phyloP scores from a whole-genome alignment of 2,888 invertebrate species.

The Drosophila silvestris region DNA sequence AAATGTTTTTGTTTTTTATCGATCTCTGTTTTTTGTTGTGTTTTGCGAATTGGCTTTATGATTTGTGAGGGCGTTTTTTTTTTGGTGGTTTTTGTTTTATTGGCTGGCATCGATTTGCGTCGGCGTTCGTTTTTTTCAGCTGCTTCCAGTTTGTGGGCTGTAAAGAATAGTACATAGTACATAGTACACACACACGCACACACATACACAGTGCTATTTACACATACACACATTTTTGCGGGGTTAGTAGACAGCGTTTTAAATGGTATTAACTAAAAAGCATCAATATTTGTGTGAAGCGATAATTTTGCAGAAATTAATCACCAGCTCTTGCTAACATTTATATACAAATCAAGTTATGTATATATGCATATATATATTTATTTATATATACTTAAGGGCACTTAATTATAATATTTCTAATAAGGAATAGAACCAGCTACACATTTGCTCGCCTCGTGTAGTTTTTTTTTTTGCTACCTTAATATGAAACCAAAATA shows the following conservation, averaged over 20 bases:
- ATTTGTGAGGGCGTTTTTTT: slow-evolving; percentile 13
- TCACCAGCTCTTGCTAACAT: slow-evolving; percentile 58
- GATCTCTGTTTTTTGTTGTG: slow-evolving; percentile 3
- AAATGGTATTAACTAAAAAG: slow-evolving; percentile 55
- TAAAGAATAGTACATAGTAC: slow-evolving; percentile 29
- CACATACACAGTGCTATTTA: slow-evolving; percentile 26
- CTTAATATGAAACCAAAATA: slow-evolving; percentile 17
- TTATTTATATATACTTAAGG: slow-evolving; percentile 25
- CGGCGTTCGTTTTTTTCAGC: slow-evolving; percentile 23
- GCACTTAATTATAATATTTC: slow-evolving; percentile 20
- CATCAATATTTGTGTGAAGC: slow-evolving; percentile 54
- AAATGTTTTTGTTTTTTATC: slow-evolving; percentile 34
- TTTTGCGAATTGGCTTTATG: slow-evolving; percentile 26
- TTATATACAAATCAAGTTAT: slow-evolving; percentile 64
- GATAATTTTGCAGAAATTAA: slow-evolving; percentile 55
- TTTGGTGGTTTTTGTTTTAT: slow-evolving; percentile 10
- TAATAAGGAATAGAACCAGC: slow-evolving; percentile 40
- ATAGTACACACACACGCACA: slow-evolving; percentile 11
- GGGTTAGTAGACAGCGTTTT: slow-evolving; percentile 72
- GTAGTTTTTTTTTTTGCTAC: slow-evolving; percentile 36
- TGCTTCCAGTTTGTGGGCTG: slow-evolving; percentile 40
- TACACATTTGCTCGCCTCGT: slow-evolving; percentile 47
- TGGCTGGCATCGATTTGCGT: slow-evolving; percentile 31
- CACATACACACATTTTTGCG: slow-evolving; percentile 25
- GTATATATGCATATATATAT: slow-evolving; percentile 17